A percentile compares a stretch with the other conserved stretches of the same genome.
These are phyloP conservation scores for Stegophylla sp. DNA, from an alignment of 2,888 invertebrate species.

Conservation along the genomic window DNA sequence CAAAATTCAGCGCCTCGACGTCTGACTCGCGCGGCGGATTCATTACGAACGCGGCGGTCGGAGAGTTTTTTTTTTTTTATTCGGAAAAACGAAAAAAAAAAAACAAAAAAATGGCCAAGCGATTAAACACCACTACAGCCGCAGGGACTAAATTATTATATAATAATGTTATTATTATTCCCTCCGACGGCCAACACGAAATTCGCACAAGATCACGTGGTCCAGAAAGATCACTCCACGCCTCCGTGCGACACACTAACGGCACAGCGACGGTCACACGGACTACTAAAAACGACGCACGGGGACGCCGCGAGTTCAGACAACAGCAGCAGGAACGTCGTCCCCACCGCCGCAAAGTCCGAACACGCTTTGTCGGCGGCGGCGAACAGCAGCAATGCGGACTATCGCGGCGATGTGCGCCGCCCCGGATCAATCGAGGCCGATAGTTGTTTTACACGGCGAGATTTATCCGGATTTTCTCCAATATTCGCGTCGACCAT, in stretches of 20 bases:
- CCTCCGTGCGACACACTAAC: neutral
- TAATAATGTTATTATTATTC: too few relatives aligned
- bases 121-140: too few relatives aligned
- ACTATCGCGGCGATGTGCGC: constrained; percentile 30
- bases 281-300: constrained; percentile 21
- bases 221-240: too few relatives aligned
- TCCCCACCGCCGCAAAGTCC: neutral
- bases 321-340: constrained; percentile 9
- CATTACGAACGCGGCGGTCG: too few relatives aligned
- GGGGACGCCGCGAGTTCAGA: neutral
- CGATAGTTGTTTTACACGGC: neutral
- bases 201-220: too few relatives aligned
- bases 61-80: too few relatives aligned
- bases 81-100: too few relatives aligned
- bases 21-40: neutral
- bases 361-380: neutral
- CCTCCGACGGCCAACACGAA: too few relatives aligned
- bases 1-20: neutral
- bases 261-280: neutral
- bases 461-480: neutral
- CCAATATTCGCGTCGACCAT: neutral
- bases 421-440: neutral
- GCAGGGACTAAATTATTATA: too few relatives aligned
- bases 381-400: neutral
- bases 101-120: too few relatives aligned